These are phyloP conservation scores for Pristionchus entomophagus DNA, from an alignment of 2,888 invertebrate species.

Conservation along the genomic window DNA sequence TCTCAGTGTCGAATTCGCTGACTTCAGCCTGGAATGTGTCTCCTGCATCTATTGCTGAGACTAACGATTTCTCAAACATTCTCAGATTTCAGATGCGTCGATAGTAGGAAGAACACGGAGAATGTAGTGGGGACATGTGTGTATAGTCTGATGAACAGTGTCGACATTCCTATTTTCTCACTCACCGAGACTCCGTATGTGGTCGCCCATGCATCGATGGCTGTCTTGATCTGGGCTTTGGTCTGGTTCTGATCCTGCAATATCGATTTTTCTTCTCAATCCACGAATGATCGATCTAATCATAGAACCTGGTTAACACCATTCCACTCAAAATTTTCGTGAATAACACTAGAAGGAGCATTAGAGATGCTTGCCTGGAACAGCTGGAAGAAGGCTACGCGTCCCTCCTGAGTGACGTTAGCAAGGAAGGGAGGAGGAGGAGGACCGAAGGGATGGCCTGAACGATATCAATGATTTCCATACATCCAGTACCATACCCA, in stretches of 20 bases:
- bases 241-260: constrained; percentile 37
- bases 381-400: not conserved
- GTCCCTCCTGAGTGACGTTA: constrained; percentile 8
- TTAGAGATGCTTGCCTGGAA: constrained; percentile 17
- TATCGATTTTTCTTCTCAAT: too few relatives aligned
- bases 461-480: not conserved
- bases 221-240: constrained; percentile 14
- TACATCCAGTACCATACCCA: too few relatives aligned
- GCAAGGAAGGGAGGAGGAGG: constrained; percentile 31
- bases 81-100: too few relatives aligned
- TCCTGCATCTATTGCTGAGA: not conserved
- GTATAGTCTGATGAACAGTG: too few relatives aligned
- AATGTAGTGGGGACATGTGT: too few relatives aligned
- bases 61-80: too few relatives aligned
- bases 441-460: not conserved
- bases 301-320: too few relatives aligned
- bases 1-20: not conserved
- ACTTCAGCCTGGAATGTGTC: not conserved
- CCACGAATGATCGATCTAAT: too few relatives aligned
- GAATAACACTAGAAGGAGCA: too few relatives aligned
- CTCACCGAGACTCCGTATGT: constrained; percentile 20
- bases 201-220: not conserved
- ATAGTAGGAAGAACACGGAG: too few relatives aligned
- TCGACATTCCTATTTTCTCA: not conserved
- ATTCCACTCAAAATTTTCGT: too few relatives aligned